Percentiles rank a stretch among this genome's conserved stretches.
Evolutionary conservation across 2,888 invertebrate species (phyloP).

Genomic region (Nephrotoma flavescens): DNA sequence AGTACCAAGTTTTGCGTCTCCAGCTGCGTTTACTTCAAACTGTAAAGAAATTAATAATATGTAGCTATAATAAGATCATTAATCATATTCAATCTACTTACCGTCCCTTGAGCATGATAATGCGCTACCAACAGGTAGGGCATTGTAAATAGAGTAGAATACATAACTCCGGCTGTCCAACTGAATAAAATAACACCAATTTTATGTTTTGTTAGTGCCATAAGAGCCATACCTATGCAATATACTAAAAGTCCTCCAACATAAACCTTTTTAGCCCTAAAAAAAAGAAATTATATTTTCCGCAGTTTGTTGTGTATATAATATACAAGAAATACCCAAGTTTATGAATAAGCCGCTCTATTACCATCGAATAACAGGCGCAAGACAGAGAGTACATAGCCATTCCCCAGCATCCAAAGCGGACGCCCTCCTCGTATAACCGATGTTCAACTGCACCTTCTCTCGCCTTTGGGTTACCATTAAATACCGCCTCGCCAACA

Average conservation of each 20-base stretch:
- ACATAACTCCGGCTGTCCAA: conserved; percentile 92
- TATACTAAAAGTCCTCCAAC: conserved; percentile 80
- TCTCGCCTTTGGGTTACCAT: conserved; percentile 69
- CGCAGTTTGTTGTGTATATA: not conserved
- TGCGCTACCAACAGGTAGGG: conserved; percentile 87
- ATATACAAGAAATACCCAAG: conserved; percentile 36
- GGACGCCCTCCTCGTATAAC: conserved; percentile 78
- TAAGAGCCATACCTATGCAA: conserved; percentile 73
- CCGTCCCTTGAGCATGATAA: conserved; percentile 83
- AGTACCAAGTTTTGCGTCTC: conserved; percentile 38
- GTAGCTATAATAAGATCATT: conserved; percentile 25
- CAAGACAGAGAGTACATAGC: conserved; percentile 90
- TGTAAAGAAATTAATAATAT: conserved; percentile 21
- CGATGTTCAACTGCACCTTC: conserved; percentile 46
- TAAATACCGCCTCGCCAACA: conserved; percentile 79
- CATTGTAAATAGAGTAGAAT: conserved; percentile 94
- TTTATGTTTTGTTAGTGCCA: conserved; percentile 63
- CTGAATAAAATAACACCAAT: conserved; percentile 76
- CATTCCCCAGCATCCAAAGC: conserved; percentile 96
- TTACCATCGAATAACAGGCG: conserved; percentile 77
- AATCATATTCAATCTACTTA: conserved; percentile 34
- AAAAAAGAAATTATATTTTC: not conserved
- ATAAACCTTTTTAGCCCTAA: conserved; percentile 75
- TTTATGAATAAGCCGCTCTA: conserved; percentile 70
- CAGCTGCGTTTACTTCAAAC: conserved; percentile 44